Percentiles rank a stretch among this genome's conserved stretches.
Conservation (phyloP, 2,113 vertebrate species). For the Neogale vison region DNA sequence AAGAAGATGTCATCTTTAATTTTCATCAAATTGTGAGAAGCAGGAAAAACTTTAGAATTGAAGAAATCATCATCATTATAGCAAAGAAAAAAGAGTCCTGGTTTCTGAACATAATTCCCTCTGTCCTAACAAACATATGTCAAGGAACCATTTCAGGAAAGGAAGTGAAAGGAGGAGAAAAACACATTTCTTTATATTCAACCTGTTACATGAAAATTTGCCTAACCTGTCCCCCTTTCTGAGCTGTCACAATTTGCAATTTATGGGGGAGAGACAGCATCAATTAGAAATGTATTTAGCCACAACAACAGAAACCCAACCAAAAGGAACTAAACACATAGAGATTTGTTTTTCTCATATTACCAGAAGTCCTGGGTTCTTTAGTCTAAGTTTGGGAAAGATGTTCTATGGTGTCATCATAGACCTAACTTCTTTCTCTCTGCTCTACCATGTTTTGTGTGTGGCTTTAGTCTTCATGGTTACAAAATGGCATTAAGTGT, state of each 20-base stretch:
- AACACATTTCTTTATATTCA: background rate
- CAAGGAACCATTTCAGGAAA: background rate
- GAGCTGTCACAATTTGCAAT: background rate
- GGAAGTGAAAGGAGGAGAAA: background rate
- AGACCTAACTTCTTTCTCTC: background rate
- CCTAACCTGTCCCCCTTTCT: background rate
- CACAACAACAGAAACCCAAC: background rate
- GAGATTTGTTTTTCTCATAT: background rate
- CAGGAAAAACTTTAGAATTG: background rate
- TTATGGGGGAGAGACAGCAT: background rate
- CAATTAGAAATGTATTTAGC: background rate
- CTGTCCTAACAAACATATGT: background rate
- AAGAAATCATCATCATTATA: background rate
- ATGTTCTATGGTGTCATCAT: background rate
- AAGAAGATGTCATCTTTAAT: background rate
- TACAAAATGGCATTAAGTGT: background rate
- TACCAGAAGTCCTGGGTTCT: background rate
- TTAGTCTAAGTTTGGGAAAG: background rate
- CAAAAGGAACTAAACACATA: background rate
- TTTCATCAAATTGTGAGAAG: background rate
- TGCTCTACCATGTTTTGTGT: background rate
- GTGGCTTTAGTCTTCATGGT: background rate
- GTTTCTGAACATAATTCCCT: background rate
- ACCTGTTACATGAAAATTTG: background rate
- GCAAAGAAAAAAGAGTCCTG: background rate